A percentile compares a stretch with the other conserved stretches of the same genome.
Conservation (phyloP, 92 coral and sea anemone genomes). For the Virgularia gustaviana region DNA sequence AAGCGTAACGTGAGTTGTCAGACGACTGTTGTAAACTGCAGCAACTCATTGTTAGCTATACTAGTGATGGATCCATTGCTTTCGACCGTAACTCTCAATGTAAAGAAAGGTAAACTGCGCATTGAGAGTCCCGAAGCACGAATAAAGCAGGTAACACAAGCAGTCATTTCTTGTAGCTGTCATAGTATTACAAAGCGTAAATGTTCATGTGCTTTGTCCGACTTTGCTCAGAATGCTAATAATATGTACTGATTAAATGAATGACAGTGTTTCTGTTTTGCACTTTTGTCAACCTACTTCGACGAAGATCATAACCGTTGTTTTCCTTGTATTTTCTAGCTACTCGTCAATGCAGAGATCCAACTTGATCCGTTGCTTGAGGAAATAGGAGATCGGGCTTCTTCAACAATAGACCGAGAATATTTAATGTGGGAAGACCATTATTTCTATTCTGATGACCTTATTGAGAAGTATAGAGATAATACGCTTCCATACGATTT, state of each 20-base stretch:
- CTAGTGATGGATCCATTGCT: conserved; percentile 93
- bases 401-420: conserved; percentile 36
- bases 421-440: conserved; percentile 40
- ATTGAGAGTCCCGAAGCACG: conserved; percentile 88
- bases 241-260: neutral
- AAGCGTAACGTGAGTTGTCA: conserved; percentile 42
- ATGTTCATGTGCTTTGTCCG: neutral
- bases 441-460: conserved; percentile 36
- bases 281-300: neutral
- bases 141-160: conserved; percentile 72
- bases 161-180: neutral
- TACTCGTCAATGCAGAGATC: conserved; percentile 35
- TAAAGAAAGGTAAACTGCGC: conserved; percentile 80
- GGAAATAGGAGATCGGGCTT: conserved; percentile 24
- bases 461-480: conserved; percentile 41
- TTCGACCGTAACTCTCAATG: conserved; percentile 90
- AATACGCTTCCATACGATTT: conserved; percentile 37
- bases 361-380: conserved; percentile 33
- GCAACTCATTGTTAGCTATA: conserved; percentile 44
- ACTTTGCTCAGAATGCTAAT: no score
- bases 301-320: neutral
- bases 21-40: conserved; percentile 5
- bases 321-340: conserved; percentile 17
- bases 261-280: conserved; percentile 10
- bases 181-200: neutral